Percentiles rank a stretch among this genome's conserved stretches.
Conservation (phyloP, 2,888 invertebrate species). For the Aromia moschata region DNA sequence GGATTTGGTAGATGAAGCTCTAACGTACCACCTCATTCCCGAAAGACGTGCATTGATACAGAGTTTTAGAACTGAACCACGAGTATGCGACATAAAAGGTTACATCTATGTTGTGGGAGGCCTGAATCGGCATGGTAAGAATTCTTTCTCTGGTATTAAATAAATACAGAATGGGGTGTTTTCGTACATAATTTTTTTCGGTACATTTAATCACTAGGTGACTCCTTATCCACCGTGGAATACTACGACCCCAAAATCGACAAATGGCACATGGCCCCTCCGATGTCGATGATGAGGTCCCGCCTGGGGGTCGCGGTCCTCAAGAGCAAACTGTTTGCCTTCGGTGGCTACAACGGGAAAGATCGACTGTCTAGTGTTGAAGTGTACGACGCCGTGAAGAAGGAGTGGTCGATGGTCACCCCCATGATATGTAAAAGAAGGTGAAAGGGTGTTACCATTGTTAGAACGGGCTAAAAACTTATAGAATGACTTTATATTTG, state of each 20-base stretch:
- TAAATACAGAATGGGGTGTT: background rate
- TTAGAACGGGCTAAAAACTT: background rate
- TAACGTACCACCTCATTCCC: slow-evolving; percentile 88
- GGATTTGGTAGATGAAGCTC: slow-evolving; percentile 86
- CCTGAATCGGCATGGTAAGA: slow-evolving; percentile 76
- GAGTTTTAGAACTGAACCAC: slow-evolving; percentile 78
- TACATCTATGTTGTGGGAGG: slow-evolving; percentile 90
- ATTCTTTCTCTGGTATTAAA: background rate
- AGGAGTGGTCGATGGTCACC: slow-evolving; percentile 80
- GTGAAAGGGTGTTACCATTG: slow-evolving; percentile 59
- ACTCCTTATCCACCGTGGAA: slow-evolving; percentile 86
- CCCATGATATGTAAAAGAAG: slow-evolving; percentile 84
- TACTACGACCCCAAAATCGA: slow-evolving; percentile 78
- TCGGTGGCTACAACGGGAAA: slow-evolving; percentile 86
- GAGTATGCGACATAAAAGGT: slow-evolving; percentile 80
- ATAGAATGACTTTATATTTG: too few relatives aligned
- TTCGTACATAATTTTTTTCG: background rate
- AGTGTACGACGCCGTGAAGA: slow-evolving; percentile 78
- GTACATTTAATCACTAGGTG: slow-evolving; percentile 61
- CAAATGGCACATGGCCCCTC: slow-evolving; percentile 79
- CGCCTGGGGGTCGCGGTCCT: slow-evolving; percentile 87
- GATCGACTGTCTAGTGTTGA: slow-evolving; percentile 86
- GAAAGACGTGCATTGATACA: slow-evolving; percentile 81
- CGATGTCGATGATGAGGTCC: slow-evolving; percentile 86
- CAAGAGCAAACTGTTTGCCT: slow-evolving; percentile 79